These are phyloP conservation scores for Tenrec ecaudatus DNA, from an alignment of 2,113 vertebrate genomes.

Conservation along the genomic window DNA sequence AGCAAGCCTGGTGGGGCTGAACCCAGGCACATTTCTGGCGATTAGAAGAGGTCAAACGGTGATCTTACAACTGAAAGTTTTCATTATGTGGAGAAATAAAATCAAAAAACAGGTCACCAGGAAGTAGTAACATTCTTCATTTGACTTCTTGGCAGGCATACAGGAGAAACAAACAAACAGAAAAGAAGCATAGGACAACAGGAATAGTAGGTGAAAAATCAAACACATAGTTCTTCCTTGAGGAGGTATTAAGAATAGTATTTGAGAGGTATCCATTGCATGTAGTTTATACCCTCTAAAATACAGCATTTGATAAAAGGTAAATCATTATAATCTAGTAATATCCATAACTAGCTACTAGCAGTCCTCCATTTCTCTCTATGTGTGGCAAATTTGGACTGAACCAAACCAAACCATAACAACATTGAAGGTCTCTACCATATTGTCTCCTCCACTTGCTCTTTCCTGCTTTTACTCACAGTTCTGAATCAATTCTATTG, in stretches of 20 bases:
- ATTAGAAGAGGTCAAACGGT: conserved; percentile 58
- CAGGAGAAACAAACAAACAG: conserved; percentile 22
- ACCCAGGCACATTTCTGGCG: conserved; percentile 62
- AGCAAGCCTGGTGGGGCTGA: conserved; percentile 54
- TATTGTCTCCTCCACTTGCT: background rate
- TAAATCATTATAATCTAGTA: background rate
- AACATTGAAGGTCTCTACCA: background rate
- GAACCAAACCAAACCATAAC: background rate
- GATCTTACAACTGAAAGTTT: conserved; percentile 72
- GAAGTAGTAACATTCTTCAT: conserved; percentile 45
- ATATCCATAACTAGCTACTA: background rate
- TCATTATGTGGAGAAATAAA: conserved; percentile 79
- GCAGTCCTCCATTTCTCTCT: background rate
- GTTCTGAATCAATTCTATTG: background rate
- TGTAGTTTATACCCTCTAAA: conserved; percentile 46
- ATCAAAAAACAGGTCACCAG: conserved; percentile 59
- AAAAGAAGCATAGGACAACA: conserved; percentile 33
- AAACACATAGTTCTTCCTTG: conserved; percentile 59
- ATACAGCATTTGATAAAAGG: background rate
- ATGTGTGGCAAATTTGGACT: background rate
- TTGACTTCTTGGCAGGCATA: conserved; percentile 72
- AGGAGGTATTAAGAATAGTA: conserved; percentile 1
- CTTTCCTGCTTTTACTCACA: conserved; percentile 4
- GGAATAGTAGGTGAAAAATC: conserved; percentile 75
- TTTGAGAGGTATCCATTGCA: conserved; percentile 63